Percentiles rank a stretch among this genome's conserved stretches.
Conservation (phyloP, 2,797 vertebrate genomes). For the Capromys pilorides region DNA sequence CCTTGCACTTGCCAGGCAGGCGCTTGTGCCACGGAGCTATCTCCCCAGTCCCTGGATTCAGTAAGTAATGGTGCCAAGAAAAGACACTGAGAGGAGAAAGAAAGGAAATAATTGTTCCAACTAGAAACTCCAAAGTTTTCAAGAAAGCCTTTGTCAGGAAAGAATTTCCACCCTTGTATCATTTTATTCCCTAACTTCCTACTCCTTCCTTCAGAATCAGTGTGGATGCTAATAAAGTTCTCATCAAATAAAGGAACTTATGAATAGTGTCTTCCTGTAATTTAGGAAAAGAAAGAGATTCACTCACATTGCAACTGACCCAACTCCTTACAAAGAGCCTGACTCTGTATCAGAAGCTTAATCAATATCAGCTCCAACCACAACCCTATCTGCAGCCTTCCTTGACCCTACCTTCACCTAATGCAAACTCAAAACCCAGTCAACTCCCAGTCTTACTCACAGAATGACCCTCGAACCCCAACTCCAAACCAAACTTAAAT, state of each 20-base stretch:
- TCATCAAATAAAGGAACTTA: background rate
- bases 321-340: background rate
- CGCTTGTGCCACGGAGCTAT: no score
- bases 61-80: background rate
- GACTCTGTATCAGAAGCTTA: background rate
- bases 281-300: background rate
- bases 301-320: background rate
- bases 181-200: background rate
- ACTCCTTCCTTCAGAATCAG: background rate
- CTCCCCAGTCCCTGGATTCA: no score
- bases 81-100: background rate
- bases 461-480: background rate
- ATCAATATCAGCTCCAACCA: background rate
- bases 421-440: slow-evolving; percentile 24
- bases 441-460: background rate
- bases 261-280: background rate
- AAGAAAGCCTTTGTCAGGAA: background rate
- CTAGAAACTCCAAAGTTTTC: background rate
- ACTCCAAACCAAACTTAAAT: slow-evolving; percentile 12
- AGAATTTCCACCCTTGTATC: background rate
- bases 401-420: background rate
- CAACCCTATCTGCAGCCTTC: background rate
- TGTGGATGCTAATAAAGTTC: background rate
- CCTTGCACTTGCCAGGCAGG: no score
- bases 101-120: background rate